Evolutionary conservation across 2,888 invertebrate genomes (phyloP).

Genomic region (Drosophila bunnanda): DNA sequence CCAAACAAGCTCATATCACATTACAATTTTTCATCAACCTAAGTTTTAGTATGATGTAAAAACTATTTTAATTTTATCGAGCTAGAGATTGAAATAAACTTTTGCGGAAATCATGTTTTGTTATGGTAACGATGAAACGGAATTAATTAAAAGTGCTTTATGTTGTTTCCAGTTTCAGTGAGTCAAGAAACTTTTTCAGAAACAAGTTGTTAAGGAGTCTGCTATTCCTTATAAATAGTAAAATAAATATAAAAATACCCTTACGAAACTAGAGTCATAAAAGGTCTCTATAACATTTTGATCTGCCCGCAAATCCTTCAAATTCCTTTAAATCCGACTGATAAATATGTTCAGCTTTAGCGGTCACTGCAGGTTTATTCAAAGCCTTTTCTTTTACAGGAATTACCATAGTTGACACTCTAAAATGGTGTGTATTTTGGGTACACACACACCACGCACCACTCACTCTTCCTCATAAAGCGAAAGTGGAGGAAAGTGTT

Average conservation of each 20-base stretch:
- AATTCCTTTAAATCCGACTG: not conserved
- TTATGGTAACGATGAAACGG: not conserved
- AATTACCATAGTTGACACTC: conserved; percentile 53
- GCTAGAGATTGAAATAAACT: not conserved
- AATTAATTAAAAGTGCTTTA: not conserved
- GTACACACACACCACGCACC: conserved; percentile 41
- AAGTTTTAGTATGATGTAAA: not conserved
- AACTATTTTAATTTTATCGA: not conserved
- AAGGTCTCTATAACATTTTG: too few species aligned
- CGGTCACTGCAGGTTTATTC: conserved; percentile 32
- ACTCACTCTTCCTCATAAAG: not conserved
- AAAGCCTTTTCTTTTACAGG: conserved; percentile 54
- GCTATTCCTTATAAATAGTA: too few species aligned
- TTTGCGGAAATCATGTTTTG: too few species aligned
- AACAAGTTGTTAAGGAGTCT: too few species aligned
- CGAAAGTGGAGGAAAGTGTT: conserved; percentile 16
- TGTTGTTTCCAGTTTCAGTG: too few species aligned
- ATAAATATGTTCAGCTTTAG: not conserved
- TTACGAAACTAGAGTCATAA: too few species aligned
- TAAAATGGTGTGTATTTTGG: conserved; percentile 52
- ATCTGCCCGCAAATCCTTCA: too few species aligned
- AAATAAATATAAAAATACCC: too few species aligned
- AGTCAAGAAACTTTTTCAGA: too few species aligned
- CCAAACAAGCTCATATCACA: not conserved
- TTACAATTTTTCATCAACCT: too few species aligned